These are phyloP conservation scores for Agrochola macilenta DNA, from an alignment of 2,888 invertebrate species.

Conservation along the genomic window DNA sequence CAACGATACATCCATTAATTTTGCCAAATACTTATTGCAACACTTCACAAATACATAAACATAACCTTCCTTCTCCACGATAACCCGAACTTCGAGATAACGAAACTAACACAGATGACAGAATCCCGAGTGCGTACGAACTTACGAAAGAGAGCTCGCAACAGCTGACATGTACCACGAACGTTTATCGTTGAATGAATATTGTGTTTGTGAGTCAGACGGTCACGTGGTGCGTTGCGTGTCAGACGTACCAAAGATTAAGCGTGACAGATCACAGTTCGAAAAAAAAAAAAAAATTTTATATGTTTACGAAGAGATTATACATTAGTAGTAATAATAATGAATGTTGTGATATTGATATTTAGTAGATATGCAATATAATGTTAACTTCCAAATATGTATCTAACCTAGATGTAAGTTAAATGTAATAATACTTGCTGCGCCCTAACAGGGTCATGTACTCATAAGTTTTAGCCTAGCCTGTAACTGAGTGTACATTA, in stretches of 20 bases:
- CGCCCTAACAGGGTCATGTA: too few relatives aligned
- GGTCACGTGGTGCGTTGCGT: constrained; percentile 74
- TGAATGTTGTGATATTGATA: too few relatives aligned
- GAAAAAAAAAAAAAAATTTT: too few relatives aligned
- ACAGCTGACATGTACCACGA: constrained; percentile 69
- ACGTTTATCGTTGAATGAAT: constrained; percentile 76
- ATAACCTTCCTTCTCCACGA: constrained; percentile 11
- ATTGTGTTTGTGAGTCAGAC: constrained; percentile 71
- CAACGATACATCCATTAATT: neutral
- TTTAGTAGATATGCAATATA: too few relatives aligned
- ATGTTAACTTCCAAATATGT: too few relatives aligned
- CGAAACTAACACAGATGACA: constrained; percentile 24
- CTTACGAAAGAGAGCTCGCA: constrained; percentile 65
- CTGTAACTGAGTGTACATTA: too few relatives aligned
- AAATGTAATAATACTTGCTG: too few relatives aligned
- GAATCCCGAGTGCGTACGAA: constrained; percentile 13
- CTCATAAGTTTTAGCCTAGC: too few relatives aligned
- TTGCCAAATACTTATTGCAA: constrained; percentile 3
- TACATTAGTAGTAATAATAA: too few relatives aligned
- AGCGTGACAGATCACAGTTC: constrained; percentile 37
- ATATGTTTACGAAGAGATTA: too few relatives aligned
- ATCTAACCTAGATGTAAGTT: too few relatives aligned
- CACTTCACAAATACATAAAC: constrained; percentile 2
- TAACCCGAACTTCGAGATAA: constrained; percentile 43
- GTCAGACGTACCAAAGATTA: constrained; percentile 67